Conservation (phyloP, 2,113 vertebrate species). For the Halichoeres trimaculatus region DNA sequence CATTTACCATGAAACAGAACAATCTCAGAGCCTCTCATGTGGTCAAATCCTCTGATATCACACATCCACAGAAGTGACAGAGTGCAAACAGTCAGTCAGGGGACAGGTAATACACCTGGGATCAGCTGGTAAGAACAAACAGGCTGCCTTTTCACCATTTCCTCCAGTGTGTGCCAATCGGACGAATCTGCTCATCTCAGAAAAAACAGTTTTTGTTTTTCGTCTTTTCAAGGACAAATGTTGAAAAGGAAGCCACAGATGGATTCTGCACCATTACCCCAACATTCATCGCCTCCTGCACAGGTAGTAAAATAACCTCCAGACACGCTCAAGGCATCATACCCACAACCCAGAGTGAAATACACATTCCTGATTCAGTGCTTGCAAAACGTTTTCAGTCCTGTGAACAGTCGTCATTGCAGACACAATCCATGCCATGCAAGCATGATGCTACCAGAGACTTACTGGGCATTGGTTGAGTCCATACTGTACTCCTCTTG, state of each 20-base stretch:
- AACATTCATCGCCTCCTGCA: conserved; percentile 5
- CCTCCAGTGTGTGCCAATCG: conserved; percentile 30
- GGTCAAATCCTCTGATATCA: conserved; percentile 20
- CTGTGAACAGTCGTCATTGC: conserved; percentile 35
- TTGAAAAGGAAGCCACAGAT: conserved; percentile 68
- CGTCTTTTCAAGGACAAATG: conserved; percentile 43
- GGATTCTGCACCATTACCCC: conserved; percentile 9
- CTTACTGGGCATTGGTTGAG: conserved; percentile 91
- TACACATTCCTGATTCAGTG: conserved; percentile 16
- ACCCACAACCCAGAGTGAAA: conserved; percentile 24
- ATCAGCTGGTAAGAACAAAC: conserved; percentile 12
- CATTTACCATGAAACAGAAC: not conserved
- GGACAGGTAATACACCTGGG: conserved; percentile 26
- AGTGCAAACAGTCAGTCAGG: conserved; percentile 39
- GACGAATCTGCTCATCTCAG: not conserved
- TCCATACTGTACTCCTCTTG: conserved; percentile 94
- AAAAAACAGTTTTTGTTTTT: not conserved
- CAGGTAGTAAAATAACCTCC: conserved; percentile 3
- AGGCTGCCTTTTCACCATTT: conserved; percentile 71
- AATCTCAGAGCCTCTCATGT: not conserved
- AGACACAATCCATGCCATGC: conserved; percentile 73
- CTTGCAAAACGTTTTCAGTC: conserved; percentile 5
- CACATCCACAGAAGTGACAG: conserved; percentile 11
- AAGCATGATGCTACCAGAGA: conserved; percentile 76
- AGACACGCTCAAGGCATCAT: conserved; percentile 15